Percentiles rank a stretch among this genome's conserved stretches.
Conservation (phyloP, 53 echinoderm and acorn worm genomes). For the Zoroaster sp. region DNA sequence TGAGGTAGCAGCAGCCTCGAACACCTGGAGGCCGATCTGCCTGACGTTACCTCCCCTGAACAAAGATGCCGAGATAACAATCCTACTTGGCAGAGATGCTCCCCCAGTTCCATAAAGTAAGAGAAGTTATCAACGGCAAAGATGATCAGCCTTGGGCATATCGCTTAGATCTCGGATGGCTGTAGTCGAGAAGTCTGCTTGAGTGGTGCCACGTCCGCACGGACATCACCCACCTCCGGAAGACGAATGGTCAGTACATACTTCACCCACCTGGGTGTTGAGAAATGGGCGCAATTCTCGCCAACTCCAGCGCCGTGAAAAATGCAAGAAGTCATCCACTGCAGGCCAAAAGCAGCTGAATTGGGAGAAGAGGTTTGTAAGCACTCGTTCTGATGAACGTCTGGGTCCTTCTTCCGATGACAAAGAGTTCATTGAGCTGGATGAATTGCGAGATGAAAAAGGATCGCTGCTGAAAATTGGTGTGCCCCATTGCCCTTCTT, state of each 20-base stretch:
- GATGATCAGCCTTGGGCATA: conserved; percentile 71
- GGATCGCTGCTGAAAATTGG: conserved; percentile 56
- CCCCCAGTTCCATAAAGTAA: conserved; percentile 59
- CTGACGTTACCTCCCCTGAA: conserved; percentile 46
- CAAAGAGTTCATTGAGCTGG: too few relatives aligned
- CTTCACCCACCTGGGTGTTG: too few relatives aligned
- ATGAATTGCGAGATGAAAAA: conserved; percentile 61
- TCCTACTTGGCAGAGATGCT: conserved; percentile 68
- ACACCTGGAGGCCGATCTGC: conserved; percentile 44
- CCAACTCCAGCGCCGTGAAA: too few relatives aligned
- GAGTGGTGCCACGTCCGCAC: too few relatives aligned
- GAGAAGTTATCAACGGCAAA: conserved; percentile 64
- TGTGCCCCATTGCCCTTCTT: too few relatives aligned
- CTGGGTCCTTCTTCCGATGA: too few relatives aligned
- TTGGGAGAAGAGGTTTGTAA: conserved; percentile 23
- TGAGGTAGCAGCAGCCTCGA: conserved; percentile 37
- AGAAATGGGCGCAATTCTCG: too few relatives aligned
- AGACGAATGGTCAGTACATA: too few relatives aligned
- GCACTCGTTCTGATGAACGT: conserved; percentile 28
- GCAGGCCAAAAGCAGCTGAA: too few relatives aligned
- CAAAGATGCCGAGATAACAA: conserved; percentile 60
- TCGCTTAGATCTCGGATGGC: conserved; percentile 64
- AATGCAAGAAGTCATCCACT: too few relatives aligned
- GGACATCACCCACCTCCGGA: too few relatives aligned
- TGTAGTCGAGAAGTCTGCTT: too few relatives aligned